Conservation (phyloP, 2,113 vertebrate species). For the Paracyprichromis sp. region DNA sequence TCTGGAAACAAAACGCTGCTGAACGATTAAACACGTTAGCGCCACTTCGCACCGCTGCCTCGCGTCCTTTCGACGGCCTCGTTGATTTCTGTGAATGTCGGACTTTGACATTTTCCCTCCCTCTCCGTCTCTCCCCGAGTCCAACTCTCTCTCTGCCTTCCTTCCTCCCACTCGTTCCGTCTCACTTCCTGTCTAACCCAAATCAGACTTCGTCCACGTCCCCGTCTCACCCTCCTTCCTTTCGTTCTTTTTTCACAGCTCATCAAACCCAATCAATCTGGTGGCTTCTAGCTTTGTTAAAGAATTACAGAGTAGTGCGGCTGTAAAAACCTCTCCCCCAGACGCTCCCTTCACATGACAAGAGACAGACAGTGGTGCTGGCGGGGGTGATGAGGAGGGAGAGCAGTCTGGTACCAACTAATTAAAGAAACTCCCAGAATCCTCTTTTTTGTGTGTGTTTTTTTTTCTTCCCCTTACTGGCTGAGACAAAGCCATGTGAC, state of each 20-base stretch:
- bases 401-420: neutral
- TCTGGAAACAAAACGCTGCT: neutral
- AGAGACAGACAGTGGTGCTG: constrained; percentile 10
- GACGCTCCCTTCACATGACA: constrained; percentile 24
- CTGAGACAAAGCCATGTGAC: constrained; percentile 31
- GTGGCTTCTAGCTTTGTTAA: constrained; percentile 32
- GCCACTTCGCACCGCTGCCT: neutral
- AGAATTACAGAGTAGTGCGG: constrained; percentile 23
- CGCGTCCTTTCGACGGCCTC: neutral
- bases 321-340: neutral
- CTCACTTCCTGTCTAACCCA: neutral
- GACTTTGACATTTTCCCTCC: neutral
- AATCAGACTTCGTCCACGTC: neutral
- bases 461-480: neutral
- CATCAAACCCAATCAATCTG: constrained; percentile 40
- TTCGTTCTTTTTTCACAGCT: constrained; percentile 20
- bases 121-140: neutral
- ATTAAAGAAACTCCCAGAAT: constrained; percentile 35
- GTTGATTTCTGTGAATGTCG: neutral
- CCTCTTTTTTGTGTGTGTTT: neutral
- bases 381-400: neutral
- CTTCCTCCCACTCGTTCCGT: neutral
- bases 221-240: neutral
- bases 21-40: neutral
- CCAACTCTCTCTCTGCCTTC: neutral